Evolutionary conservation across 1,140 invertebrate genomes (phyloP), one percentile per base, ranked within the genome.

Genomic region (Cydia splendana): DNA sequence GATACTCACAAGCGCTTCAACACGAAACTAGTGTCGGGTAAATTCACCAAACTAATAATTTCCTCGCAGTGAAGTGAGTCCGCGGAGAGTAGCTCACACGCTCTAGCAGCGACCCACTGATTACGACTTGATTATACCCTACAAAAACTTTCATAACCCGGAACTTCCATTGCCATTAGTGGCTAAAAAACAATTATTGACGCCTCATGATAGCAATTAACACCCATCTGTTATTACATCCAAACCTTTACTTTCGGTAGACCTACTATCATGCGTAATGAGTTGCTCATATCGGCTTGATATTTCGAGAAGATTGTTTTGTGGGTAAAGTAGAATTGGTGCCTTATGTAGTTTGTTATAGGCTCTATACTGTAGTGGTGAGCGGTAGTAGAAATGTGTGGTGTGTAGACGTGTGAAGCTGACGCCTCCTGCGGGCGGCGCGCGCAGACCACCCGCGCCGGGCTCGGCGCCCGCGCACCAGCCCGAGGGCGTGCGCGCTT

Each of bases 131-230:
- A 92, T 92, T 92, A 88, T 83, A 89, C 84, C 81, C 80, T 77
- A 91, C 87, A 92, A 91, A 92, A 92, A 90, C 88, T 87, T 82
- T 84, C 85, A 85, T 85, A 86, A 86, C 87, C 89, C 91, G 89
- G 89, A 91, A 91, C 88, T 91, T 86, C 82, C 79, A 86, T 87
- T 86, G 88, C 83, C 82, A 84, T 86, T 86, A 86, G 84, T 87
- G 79, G 80, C 84, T 85, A 89, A 91, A 92, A 91, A 90, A 88
- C 88, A 86, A 89, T 89, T 89, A 90, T 89, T 89, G 85, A 87
- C 84, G 85, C 87, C 83, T 88, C 84, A 87, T 88, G 84, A 85
- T 88, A 87, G 87, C 87, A 89, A 89, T 90, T 90, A 90, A 85
- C 88, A 89, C 87, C 87, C 86, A 87, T 86, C 85, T 83, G 86